Evolutionary conservation across 2,888 invertebrate genomes (phyloP).

Genomic region (Hyposoter didymator): DNA sequence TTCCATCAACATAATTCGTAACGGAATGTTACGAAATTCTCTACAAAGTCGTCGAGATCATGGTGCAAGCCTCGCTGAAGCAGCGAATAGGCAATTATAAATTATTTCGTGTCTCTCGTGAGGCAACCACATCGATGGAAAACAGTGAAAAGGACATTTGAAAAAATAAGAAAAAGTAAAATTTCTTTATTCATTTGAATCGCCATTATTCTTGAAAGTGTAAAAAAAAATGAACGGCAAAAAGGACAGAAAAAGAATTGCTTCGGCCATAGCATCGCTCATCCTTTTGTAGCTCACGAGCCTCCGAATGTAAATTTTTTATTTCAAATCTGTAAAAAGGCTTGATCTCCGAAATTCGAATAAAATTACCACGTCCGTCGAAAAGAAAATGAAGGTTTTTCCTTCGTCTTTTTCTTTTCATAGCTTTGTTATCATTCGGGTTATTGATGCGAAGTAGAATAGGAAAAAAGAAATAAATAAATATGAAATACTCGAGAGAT

Average conservation of each 20-base stretch:
- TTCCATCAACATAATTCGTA: not conserved
- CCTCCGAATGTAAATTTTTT: not conserved
- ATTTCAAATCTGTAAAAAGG: not conserved
- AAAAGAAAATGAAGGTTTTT: conserved; percentile 17
- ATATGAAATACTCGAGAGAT: conserved; percentile 11
- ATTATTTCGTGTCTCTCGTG: not conserved
- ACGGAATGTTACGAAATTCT: not conserved
- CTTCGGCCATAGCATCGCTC: not conserved
- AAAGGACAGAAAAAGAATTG: conserved; percentile 35
- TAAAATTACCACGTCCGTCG: not conserved
- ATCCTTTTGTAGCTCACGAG: not conserved
- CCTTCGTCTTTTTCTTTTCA: not conserved
- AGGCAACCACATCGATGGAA: not conserved
- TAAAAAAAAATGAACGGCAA: not conserved
- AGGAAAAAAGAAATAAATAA: conserved; percentile 13
- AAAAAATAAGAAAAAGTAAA: no score
- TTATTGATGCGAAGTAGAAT: not conserved
- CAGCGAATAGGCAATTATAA: not conserved
- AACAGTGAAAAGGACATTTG: not conserved
- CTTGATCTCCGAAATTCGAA: conserved; percentile 5
- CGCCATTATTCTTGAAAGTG: not conserved
- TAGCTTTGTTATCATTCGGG: conserved; percentile 5
- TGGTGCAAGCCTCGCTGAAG: not conserved
- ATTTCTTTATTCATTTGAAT: conserved; percentile 6
- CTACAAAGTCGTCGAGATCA: not conserved